Conservation (phyloP, 64 coral and sea anemone species). For the Trachythela sp. region DNA sequence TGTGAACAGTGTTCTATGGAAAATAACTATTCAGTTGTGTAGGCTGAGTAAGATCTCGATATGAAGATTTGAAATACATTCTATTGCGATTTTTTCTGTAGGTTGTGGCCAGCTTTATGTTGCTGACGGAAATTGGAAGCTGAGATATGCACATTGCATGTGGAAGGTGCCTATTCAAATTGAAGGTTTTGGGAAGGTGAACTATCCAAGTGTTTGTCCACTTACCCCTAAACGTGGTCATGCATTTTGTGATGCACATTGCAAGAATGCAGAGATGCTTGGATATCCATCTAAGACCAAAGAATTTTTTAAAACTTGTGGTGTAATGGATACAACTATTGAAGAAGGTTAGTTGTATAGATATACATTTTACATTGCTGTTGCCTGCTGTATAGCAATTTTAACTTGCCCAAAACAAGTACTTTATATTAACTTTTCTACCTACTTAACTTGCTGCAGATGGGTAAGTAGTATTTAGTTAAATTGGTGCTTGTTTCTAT, state of each 20-base stretch:
- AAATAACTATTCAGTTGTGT: not conserved
- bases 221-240: not conserved
- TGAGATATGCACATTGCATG: not conserved
- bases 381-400: not conserved
- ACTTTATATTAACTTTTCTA: too few relatives aligned
- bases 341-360: not conserved
- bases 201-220: too few relatives aligned
- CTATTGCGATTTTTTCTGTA: not conserved
- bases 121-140: not conserved
- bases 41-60: too few relatives aligned
- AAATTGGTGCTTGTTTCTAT: too few relatives aligned
- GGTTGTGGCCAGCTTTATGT: conserved; percentile 6
- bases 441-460: not conserved
- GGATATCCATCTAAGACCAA: not conserved
- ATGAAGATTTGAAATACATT: too few relatives aligned
- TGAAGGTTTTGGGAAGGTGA: too few relatives aligned
- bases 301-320: not conserved
- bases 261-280: not conserved
- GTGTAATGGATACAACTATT: not conserved
- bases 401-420: too few relatives aligned
- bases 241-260: not conserved
- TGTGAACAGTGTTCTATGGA: too few relatives aligned
- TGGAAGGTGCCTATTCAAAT: too few relatives aligned
- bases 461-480: too few relatives aligned
- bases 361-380: not conserved